Evolutionary conservation across 1,140 invertebrate species (phyloP), one percentile per base, ranked within the genome.

Genomic region (Drosophila saltans): DNA sequence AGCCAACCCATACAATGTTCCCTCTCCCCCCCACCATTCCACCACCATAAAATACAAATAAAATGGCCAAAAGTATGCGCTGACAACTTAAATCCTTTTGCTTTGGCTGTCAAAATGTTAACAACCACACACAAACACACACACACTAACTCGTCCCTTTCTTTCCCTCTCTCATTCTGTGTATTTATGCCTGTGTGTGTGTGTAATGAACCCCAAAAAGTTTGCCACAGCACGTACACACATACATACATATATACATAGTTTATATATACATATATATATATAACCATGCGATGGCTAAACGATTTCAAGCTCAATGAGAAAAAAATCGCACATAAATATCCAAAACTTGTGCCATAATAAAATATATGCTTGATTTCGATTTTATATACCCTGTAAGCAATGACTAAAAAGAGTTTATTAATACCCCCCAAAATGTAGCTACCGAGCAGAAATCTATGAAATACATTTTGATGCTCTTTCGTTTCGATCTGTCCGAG

Each of bases 11-110:
- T 28, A 48, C 62, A 60, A 58, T 16, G 16, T 33, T 41, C 6
- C 61, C 57, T 3, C 30, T 56, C 43, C 45, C 0, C 45, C 40
- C 24, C 48, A 59, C 9, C 33, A 56, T 1, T 24, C 55, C 60
- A 60, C 43, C 40, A 39, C 59, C 63, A 69, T 40, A 52, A 52
- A 52, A 52, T 52, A 52, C 45, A 52, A 52, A 75, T 78, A 78
- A 75, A 72, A 78, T 79, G 73, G 71, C 70, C 71, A 52, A 52
- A 88, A 89, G 80, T 80, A 80, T 75, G 84, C 84, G 72, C 80
- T 83, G 84, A 86, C 83, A 88, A 89, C 83, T 89, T 88, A 78
- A 88, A 89, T 80, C 84, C 84, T 69, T 66, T 66, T 59, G 21
- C 45, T 52, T 52, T 52, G 45, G 45, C 84, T 88, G 83, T 86